phyloP scores from a whole-genome alignment of 2,797 vertebrate species.

The Danio kyathit region DNA sequence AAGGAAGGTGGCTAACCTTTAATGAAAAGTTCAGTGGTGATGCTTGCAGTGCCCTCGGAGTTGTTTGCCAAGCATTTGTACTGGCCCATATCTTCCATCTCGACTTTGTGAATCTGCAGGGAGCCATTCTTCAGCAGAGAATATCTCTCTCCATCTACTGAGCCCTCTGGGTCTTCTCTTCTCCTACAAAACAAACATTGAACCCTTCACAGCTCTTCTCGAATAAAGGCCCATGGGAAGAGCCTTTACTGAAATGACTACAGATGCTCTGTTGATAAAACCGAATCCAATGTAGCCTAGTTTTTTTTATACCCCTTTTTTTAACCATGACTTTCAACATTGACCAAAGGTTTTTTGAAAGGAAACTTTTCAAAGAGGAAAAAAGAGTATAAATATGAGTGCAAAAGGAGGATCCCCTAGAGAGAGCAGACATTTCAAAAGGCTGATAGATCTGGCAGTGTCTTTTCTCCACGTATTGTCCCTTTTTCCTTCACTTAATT shows the following conservation, averaged over 20 bases:
- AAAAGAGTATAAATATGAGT: constrained; percentile 12
- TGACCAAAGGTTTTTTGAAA: constrained; percentile 34
- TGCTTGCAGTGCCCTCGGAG: constrained; percentile 76
- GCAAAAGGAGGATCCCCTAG: constrained; percentile 27
- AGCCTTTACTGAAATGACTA: constrained; percentile 46
- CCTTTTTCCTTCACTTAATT: constrained; percentile 24
- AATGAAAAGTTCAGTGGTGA: constrained; percentile 86
- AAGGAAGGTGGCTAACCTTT: constrained; percentile 76
- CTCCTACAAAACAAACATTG: constrained; percentile 57
- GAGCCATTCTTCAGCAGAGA: constrained; percentile 79
- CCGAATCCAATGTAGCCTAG: constrained; percentile 11
- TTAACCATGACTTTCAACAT: constrained; percentile 38
- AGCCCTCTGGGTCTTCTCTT: constrained; percentile 56
- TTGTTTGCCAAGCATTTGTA: constrained; percentile 88
- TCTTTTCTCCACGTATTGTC: constrained; percentile 33
- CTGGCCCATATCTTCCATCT: constrained; percentile 82
- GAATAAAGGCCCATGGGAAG: constrained; percentile 47
- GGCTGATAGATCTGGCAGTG: constrained; percentile 9
- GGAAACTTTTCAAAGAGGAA: constrained; percentile 39
- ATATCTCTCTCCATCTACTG: constrained; percentile 72
- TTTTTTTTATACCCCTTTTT: background rate
- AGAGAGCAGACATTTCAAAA: constrained; percentile 33
- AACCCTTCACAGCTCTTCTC: constrained; percentile 47
- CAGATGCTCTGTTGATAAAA: constrained; percentile 50
- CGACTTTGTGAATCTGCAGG: constrained; percentile 80